phyloP scores from a whole-genome alignment of 2,797 vertebrate species.

The Pygocentrus nattereri region DNA sequence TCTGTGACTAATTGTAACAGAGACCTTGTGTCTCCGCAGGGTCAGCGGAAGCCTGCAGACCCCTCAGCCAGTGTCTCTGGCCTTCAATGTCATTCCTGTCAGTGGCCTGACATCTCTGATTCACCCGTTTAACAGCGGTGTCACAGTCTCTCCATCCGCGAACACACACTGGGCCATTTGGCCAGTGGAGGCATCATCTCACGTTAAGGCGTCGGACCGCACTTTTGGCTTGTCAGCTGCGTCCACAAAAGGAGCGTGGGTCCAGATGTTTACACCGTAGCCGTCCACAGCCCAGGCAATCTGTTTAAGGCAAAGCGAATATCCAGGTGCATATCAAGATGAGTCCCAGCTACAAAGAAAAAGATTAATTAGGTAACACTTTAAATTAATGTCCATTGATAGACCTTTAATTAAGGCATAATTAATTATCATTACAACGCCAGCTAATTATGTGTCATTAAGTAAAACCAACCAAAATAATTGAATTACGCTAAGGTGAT shows the following conservation, averaged over 20 bases:
- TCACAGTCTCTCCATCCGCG: slow-evolving; percentile 54
- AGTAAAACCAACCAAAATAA: slow-evolving; percentile 76
- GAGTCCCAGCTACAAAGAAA: slow-evolving; percentile 54
- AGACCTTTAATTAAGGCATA: slow-evolving; percentile 79
- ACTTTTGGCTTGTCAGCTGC: slow-evolving; percentile 17
- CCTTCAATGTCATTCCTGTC: slow-evolving; percentile 69
- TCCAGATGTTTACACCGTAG: slow-evolving; percentile 55
- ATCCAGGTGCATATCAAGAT: slow-evolving; percentile 53
- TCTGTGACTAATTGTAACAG: slow-evolving; percentile 60
- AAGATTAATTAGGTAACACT: slow-evolving; percentile 82
- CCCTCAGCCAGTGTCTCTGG: slow-evolving; percentile 52
- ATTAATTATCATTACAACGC: slow-evolving; percentile 84
- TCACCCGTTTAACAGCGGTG: slow-evolving; percentile 67
- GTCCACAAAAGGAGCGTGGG: not conserved
- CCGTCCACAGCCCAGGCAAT: slow-evolving; percentile 40
- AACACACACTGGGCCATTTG: slow-evolving; percentile 60
- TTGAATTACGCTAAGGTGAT: slow-evolving; percentile 78
- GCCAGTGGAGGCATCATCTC: slow-evolving; percentile 46
- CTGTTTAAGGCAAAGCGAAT: slow-evolving; percentile 58
- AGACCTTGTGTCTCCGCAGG: slow-evolving; percentile 54
- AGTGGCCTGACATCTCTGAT: slow-evolving; percentile 67
- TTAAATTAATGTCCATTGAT: slow-evolving; percentile 83
- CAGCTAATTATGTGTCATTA: slow-evolving; percentile 72
- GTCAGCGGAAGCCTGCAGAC: slow-evolving; percentile 50
- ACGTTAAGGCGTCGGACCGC: slow-evolving; percentile 13